Percentiles rank a stretch among this genome's conserved stretches.
These are phyloP conservation scores for Escarpia spicata DNA, from an alignment of 2,888 invertebrate genomes.

Conservation along the genomic window DNA sequence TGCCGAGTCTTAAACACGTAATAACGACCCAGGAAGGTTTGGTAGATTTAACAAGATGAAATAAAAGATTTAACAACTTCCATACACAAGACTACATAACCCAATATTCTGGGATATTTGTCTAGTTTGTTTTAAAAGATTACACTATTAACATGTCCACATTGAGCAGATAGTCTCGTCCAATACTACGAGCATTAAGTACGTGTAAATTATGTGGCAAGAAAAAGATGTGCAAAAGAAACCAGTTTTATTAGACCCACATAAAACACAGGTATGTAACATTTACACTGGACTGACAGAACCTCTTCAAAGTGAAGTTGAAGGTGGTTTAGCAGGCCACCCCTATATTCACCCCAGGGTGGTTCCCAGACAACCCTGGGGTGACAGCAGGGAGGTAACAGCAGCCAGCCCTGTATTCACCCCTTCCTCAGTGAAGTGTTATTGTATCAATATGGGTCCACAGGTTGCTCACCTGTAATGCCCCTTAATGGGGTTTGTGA, in stretches of 20 bases:
- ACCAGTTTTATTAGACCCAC: background rate
- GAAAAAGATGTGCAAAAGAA: background rate
- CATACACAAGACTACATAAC: too few species aligned
- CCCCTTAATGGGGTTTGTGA: constrained; percentile 8
- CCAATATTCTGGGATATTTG: too few species aligned
- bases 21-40: background rate
- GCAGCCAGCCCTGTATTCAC: background rate
- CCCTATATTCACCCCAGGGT: background rate
- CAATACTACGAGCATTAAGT: background rate
- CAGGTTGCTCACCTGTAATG: background rate
- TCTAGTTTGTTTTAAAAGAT: too few species aligned
- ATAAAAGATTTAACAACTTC: background rate
- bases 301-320: background rate
- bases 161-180: too few species aligned
- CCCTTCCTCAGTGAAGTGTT: background rate
- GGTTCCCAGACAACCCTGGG: background rate
- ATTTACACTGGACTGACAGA: background rate
- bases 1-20: background rate
- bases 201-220: background rate
- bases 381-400: background rate
- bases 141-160: too few species aligned
- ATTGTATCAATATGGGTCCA: background rate
- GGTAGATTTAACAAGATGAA: background rate
- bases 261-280: background rate
- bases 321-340: too few species aligned